A percentile compares a stretch with the other conserved stretches of the same genome.
phyloP scores from a whole-genome alignment of 2,113 vertebrate species.

The Herpetotheres cachinnans region DNA sequence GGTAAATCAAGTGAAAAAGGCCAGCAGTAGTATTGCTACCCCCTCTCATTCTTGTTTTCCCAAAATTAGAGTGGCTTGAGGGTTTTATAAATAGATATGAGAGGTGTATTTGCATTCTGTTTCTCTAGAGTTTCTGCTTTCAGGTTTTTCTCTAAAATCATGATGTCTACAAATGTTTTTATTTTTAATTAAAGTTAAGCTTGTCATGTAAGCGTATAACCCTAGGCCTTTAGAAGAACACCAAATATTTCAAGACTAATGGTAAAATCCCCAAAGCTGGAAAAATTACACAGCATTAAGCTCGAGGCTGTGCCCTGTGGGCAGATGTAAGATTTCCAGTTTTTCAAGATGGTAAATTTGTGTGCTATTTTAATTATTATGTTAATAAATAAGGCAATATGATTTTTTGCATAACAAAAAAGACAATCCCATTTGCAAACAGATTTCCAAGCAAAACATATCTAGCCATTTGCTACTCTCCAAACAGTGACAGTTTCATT shows the following conservation, averaged over 20 bases:
- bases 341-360: neutral
- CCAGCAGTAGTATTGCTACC: neutral
- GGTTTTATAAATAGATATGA: neutral
- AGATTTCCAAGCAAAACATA: neutral
- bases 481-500: neutral
- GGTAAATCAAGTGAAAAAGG: neutral
- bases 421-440: neutral
- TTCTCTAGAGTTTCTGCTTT: neutral
- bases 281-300: neutral
- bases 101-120: neutral
- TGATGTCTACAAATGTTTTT: neutral
- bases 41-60: neutral
- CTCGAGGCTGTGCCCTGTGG: neutral
- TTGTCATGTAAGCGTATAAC: neutral
- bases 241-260: neutral
- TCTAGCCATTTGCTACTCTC: neutral
- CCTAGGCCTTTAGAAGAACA: neutral
- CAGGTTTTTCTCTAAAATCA: neutral
- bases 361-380: neutral
- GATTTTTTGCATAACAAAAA: neutral
- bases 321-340: neutral
- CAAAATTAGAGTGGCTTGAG: neutral
- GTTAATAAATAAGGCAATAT: neutral
- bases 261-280: neutral
- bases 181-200: conserved; percentile 2